Conservation (phyloP, 2,888 invertebrate genomes). For the Mythimna loreyi region DNA sequence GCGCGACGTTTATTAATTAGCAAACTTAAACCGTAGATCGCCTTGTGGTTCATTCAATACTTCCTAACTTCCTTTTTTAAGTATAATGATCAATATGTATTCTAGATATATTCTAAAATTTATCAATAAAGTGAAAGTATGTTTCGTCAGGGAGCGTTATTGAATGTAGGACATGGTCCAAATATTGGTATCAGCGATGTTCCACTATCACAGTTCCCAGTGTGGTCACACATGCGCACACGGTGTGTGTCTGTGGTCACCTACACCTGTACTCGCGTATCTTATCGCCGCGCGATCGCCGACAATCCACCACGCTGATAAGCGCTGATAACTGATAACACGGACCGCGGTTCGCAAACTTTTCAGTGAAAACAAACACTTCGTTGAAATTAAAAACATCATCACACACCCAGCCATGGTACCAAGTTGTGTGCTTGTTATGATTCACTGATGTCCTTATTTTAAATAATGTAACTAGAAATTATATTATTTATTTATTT, state of each 20-base stretch:
- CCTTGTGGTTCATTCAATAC: background rate
- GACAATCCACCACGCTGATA: slow-evolving; percentile 53
- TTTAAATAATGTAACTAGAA: slow-evolving; percentile 3
- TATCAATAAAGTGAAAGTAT: slow-evolving; percentile 22
- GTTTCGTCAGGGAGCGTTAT: background rate
- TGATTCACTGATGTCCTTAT: slow-evolving; percentile 44
- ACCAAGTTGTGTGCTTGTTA: background rate
- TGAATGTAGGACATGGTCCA: slow-evolving; percentile 37
- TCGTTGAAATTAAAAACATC: background rate
- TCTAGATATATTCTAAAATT: background rate
- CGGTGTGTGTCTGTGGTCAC: slow-evolving; percentile 7
- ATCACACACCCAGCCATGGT: background rate
- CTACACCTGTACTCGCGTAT: slow-evolving; percentile 35
- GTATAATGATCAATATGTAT: background rate
- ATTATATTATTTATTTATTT: slow-evolving; percentile 12
- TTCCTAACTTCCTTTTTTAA: background rate
- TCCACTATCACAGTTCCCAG: slow-evolving; percentile 37
- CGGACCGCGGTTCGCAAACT: slow-evolving; percentile 71
- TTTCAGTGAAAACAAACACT: slow-evolving; percentile 4
- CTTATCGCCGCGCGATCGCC: slow-evolving; percentile 66
- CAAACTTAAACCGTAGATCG: background rate
- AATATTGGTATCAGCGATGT: slow-evolving; percentile 41
- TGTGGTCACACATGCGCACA: background rate
- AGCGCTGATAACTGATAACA: slow-evolving; percentile 71
- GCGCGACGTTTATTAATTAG: slow-evolving; percentile 20